Evolutionary conservation across 2,113 vertebrate species (phyloP).

Genomic region (Tretioscincus oriximinensis): DNA sequence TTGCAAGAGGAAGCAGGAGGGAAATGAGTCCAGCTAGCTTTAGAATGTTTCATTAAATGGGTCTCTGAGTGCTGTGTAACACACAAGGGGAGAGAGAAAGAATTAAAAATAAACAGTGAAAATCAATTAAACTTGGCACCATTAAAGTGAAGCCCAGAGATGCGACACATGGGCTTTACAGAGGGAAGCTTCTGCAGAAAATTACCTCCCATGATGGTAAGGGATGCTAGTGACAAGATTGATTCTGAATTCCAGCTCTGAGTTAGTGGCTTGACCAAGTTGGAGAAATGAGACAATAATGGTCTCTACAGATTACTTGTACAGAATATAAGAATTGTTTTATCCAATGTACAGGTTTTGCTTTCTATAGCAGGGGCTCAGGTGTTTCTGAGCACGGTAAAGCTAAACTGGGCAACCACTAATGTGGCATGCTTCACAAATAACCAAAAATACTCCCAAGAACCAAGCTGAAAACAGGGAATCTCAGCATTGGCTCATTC

Average conservation of each 20-base stretch:
- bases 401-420: background rate
- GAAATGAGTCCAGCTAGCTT: constrained; percentile 41
- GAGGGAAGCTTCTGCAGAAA: constrained; percentile 17
- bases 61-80: constrained; percentile 31
- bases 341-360: background rate
- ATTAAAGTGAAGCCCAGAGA: constrained; percentile 45
- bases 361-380: background rate
- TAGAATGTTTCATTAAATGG: constrained; percentile 56
- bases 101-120: constrained; percentile 41
- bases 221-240: background rate
- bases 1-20: constrained; percentile 38
- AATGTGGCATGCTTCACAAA: background rate
- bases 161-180: constrained; percentile 24
- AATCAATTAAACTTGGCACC: constrained; percentile 53
- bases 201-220: constrained; percentile 6
- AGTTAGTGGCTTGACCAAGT: background rate
- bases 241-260: background rate
- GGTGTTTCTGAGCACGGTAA: background rate
- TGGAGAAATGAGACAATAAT: background rate
- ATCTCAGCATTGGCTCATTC: background rate
- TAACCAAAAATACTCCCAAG: background rate
- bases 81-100: background rate
- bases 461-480: background rate
- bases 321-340: background rate
- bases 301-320: background rate